A percentile compares a stretch with the other conserved stretches of the same genome.
phyloP scores from a whole-genome alignment of 2,797 vertebrate genomes.

The Hydrophis major region DNA sequence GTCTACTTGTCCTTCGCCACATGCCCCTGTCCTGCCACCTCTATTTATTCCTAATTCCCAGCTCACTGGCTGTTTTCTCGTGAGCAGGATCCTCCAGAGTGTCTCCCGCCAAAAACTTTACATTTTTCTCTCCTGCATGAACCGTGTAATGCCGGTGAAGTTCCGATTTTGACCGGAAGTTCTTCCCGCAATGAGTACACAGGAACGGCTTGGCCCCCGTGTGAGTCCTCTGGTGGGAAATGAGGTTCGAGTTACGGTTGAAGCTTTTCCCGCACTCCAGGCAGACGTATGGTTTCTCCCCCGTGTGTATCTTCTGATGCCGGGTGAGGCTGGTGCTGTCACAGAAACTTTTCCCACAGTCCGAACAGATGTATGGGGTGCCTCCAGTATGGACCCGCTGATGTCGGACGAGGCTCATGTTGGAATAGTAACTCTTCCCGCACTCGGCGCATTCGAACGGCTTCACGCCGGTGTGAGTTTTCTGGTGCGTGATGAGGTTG shows the following conservation, averaged over 20 bases:
- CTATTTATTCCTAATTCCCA: not conserved
- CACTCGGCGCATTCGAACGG: constrained; percentile 9
- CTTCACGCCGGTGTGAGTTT: constrained; percentile 22
- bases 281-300: constrained; percentile 54
- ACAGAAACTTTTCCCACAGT: constrained; percentile 58
- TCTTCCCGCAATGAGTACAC: constrained; percentile 50
- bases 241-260: constrained; percentile 55
- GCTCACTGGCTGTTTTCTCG: not conserved
- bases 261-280: constrained; percentile 55
- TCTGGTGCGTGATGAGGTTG: constrained; percentile 20
- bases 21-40: no score
- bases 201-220: constrained; percentile 58
- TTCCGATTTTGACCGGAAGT: constrained; percentile 26
- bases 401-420: constrained; percentile 8
- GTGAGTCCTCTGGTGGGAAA: constrained; percentile 56
- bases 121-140: not conserved
- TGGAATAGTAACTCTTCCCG: constrained; percentile 29
- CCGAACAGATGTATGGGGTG: constrained; percentile 50
- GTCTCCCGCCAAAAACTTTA: not conserved
- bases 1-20: not conserved
- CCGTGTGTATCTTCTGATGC: constrained; percentile 57
- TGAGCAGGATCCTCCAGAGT: not conserved
- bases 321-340: constrained; percentile 50
- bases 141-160: constrained; percentile 22
- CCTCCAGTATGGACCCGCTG: constrained; percentile 41